Base-by-base conservation (phyloP, 2,888 invertebrate genomes). In the Lochmaea capreae region DNA sequence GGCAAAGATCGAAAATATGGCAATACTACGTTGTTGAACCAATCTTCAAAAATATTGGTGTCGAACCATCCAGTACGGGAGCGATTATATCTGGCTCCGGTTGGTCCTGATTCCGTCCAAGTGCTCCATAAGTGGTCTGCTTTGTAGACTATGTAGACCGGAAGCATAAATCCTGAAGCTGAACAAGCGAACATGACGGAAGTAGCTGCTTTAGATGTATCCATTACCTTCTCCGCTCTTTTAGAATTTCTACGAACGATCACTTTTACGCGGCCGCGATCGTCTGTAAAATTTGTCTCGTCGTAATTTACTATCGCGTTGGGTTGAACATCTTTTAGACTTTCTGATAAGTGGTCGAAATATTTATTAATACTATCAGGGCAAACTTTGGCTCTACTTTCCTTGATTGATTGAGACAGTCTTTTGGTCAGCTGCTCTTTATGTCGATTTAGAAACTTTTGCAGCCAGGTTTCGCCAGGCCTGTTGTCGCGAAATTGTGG, bases 111-210 rank as follows among this genome's bases (percentile, higher is more conserved):
- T 72, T 76, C 75, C 46, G 52, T 67, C 71, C 73, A 73, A 22
- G 59, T 70, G 46, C 33, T 26, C 63, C 70, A 70, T 65, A 70
- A 54, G 26, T 62, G 49, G 42, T 14, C 42, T 39, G 65, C 42
- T 74, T 83, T 84, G 72, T 82, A 82, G 10, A 81, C 81, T 52
- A 84, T 80, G 73, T 82, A 84, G n/a, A 78, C 78, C 16, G 83
- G 80, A 9, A 80, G 72, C 8, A 82, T 46, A 58, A 77, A 68
- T 18, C 84, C 84, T 43, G 52, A 74, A n/a, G 84, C 83, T 70
- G 76, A 79, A 16, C 79, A 80, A 52, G 33, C 43, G 42, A 65
- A 67, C 73, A 73, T 73, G 12, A 73, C 63, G 18, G 65, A 65
- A 39, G 57, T 65, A 26, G 49, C 39, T 58, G 61, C 39, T 54